phyloP scores from a whole-genome alignment of 2,888 invertebrate species.

The Macrosoma leucophasiata region DNA sequence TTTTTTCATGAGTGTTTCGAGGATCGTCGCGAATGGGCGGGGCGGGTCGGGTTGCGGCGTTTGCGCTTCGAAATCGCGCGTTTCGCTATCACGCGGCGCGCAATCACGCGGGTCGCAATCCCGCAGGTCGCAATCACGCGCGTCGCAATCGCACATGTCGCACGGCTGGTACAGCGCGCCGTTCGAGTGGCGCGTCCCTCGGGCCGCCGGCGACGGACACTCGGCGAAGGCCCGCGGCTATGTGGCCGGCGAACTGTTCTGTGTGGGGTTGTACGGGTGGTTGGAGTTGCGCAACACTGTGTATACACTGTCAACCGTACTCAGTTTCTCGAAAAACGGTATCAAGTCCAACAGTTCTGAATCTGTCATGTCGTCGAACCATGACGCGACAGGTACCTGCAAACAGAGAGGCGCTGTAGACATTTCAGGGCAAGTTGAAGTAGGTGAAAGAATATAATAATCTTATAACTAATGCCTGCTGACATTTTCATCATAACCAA shows the following conservation, averaged over 20 bases:
- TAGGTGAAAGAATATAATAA: too few relatives aligned
- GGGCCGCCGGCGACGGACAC: constrained; percentile 17
- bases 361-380: constrained; percentile 99
- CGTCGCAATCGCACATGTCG: constrained; percentile 5
- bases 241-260: constrained; percentile 57
- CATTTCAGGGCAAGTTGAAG: too few relatives aligned
- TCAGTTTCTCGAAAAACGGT: constrained; percentile 98
- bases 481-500: too few relatives aligned
- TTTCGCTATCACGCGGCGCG: constrained; percentile 10
- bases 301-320: constrained; percentile 97
- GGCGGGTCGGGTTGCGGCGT: constrained; percentile 22
- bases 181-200: constrained; percentile 9
- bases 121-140: constrained; percentile 15
- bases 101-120: constrained; percentile 13
- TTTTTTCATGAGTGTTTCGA: constrained; percentile 44
- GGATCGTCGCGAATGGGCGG: constrained; percentile 32
- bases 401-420: too few relatives aligned
- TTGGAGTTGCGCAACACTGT: constrained; percentile 94
- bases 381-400: constrained; percentile 98
- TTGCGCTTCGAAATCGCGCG: constrained; percentile 18
- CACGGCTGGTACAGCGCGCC: constrained; percentile 2
- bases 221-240: constrained; percentile 39
- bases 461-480: too few relatives aligned
- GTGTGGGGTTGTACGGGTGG: constrained; percentile 83
- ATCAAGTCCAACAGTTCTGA: constrained; percentile 97